These are phyloP conservation scores for Spinus olivaceus DNA, from an alignment of 2,797 vertebrate species.

Conservation along the genomic window DNA sequence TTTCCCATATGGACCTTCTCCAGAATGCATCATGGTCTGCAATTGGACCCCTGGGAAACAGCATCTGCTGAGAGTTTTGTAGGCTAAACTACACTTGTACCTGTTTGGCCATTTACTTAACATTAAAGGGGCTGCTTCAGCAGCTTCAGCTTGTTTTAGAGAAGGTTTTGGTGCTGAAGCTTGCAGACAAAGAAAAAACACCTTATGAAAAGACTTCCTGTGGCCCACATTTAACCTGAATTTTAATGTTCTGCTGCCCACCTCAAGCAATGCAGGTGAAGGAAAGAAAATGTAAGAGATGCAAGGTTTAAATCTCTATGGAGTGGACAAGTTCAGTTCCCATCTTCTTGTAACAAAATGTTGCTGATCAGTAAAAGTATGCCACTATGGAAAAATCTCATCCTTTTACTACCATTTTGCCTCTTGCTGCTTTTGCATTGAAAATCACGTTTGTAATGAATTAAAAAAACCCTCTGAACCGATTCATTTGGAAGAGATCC, in stretches of 20 bases:
- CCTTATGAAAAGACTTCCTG: neutral
- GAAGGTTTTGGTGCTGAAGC: neutral
- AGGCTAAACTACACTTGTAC: neutral
- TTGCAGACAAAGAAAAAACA: neutral
- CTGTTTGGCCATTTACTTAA: neutral
- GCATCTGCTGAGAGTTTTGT: neutral
- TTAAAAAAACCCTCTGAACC: neutral
- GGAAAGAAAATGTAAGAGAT: neutral
- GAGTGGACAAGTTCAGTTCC: neutral
- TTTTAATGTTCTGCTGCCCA: neutral
- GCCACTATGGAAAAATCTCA: neutral
- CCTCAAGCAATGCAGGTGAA: neutral
- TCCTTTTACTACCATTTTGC: neutral
- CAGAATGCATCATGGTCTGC: neutral
- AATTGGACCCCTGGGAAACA: neutral
- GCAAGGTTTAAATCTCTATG: neutral
- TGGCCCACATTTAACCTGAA: neutral
- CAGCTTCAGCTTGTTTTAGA: neutral
- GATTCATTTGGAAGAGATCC: constrained; percentile 27
- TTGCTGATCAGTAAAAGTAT: neutral
- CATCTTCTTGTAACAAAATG: neutral
- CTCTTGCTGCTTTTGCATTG: neutral
- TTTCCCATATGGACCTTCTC: neutral
- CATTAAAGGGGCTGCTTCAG: neutral
- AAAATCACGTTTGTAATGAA: neutral